A percentile compares a stretch with the other conserved stretches of the same genome.
phyloP scores from a whole-genome alignment of 2,888 invertebrate genomes.

The Leucoma salicis region DNA sequence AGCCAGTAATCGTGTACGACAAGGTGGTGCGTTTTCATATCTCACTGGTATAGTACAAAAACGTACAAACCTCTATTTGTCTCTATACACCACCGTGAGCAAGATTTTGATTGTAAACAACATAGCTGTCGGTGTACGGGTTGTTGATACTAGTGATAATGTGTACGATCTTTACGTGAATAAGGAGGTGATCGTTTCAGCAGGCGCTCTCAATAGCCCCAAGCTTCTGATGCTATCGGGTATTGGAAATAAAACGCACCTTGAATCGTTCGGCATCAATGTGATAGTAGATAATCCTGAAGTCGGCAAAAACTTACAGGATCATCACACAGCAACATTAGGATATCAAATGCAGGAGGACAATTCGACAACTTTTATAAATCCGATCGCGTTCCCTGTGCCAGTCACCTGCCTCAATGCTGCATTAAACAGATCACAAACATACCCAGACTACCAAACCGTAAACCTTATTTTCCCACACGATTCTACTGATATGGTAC shows the following conservation, averaged over 20 bases:
- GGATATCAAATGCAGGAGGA: slow-evolving; percentile 9
- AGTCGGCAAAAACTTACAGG: slow-evolving; percentile 19
- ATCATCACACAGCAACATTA: slow-evolving; percentile 6
- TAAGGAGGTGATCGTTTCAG: slow-evolving; percentile 16
- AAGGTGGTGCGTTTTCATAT: neutral
- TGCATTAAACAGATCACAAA: slow-evolving; percentile 21
- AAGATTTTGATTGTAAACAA: slow-evolving; percentile 20
- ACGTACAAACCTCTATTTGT: neutral
- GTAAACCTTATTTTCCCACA: slow-evolving; percentile 21
- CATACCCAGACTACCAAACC: slow-evolving; percentile 29
- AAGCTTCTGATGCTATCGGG: slow-evolving; percentile 20
- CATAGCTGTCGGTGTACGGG: slow-evolving; percentile 12
- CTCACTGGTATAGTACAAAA: neutral
- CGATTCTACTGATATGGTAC: slow-evolving; percentile 2
- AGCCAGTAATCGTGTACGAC: neutral
- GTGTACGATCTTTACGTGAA: slow-evolving; percentile 9
- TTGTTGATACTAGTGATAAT: slow-evolving; percentile 5
- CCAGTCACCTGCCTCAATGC: slow-evolving; percentile 25
- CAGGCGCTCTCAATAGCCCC: slow-evolving; percentile 11
- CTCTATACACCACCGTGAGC: slow-evolving; percentile 1
- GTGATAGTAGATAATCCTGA: slow-evolving; percentile 17
- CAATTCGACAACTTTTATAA: slow-evolving; percentile 1
- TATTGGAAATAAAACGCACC: slow-evolving; percentile 11
- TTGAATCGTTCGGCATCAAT: slow-evolving; percentile 11
- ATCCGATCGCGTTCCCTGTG: slow-evolving; percentile 28